Evolutionary conservation across 2,113 vertebrate genomes (phyloP), one percentile per base, ranked within the genome.

Genomic region (Eptesicus fuscus): DNA sequence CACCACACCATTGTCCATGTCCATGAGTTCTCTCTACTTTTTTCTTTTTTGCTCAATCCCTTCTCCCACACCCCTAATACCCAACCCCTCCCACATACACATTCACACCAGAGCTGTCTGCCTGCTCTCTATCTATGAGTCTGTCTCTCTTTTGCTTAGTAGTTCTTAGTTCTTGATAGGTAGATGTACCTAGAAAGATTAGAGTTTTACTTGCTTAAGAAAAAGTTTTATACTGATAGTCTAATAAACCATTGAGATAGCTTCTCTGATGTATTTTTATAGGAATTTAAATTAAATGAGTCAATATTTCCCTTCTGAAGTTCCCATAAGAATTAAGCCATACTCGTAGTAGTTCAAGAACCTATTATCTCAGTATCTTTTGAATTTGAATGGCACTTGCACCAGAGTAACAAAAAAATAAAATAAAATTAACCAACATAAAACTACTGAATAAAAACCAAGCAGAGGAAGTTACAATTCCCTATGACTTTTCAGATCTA

Each of bases 301-400:
- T 49, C 96, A 85, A 94, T 95, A 79, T 65, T 80, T 90, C 30
- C 93, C 7, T 67, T 71, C 49, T 86, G 53, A 90, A 92, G 12
- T 47, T 82, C n/a, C 20, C 30, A 30, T 92, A 93, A 90, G 51
- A 82, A 82, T 92, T 61, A 91, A 67, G 8, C 17, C 89, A n/a
- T 47, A 47, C 1, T 79, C 23, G 9, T 17, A 44, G 17, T 83
- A 42, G 90, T 84, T 83, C 91, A 89, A 95, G 65, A 73, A 6
- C 5, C 3, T 76, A 23, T 7, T 84, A 32, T 63, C 17, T 83
- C 49, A 47, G 18, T 47, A 61, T 70, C 16, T 95, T 92, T 53
- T 84, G 30, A 90, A 63, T 82, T 93, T 93, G 47, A 96, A 82
- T 82, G 22, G 4, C 35, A 90, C 9, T 22, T 67, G 9, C 3